Evolutionary conservation across 2,888 invertebrate species (phyloP).

Genomic region (Octodonta nipae): DNA sequence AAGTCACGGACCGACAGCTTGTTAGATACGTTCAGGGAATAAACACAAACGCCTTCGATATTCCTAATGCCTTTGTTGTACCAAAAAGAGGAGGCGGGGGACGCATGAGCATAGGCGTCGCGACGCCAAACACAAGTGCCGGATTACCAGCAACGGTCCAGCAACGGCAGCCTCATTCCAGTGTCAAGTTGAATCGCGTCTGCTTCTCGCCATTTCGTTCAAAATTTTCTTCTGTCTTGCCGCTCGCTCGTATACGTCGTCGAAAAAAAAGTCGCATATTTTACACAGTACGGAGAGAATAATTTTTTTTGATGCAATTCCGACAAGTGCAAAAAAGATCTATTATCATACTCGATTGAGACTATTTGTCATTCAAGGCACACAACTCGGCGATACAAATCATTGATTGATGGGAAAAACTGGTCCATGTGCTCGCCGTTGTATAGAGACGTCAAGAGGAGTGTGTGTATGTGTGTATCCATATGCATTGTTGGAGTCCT

Average conservation of each 20-base stretch:
- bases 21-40: conserved; percentile 36
- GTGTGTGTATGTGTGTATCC: no score
- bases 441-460: conserved; percentile 31
- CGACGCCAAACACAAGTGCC: conserved; percentile 38
- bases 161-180: conserved; percentile 35
- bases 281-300: no score
- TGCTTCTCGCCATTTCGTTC: conserved; percentile 23
- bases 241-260: conserved; percentile 7
- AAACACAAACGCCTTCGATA: conserved; percentile 37
- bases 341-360: no score
- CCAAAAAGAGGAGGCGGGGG: conserved; percentile 26
- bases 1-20: conserved; percentile 32
- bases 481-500: no score
- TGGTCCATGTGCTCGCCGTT: conserved; percentile 20
- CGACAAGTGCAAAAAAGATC: no score
- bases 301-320: no score
- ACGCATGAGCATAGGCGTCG: conserved; percentile 37
- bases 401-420: conserved; percentile 25
- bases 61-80: conserved; percentile 34
- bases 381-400: conserved; percentile 23
- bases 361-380: no score
- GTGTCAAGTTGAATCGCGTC: conserved; percentile 29
- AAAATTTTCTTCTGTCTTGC: conserved; percentile 14
- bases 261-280: no score
- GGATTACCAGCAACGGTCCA: conserved; percentile 36